phyloP scores from a whole-genome alignment of 2,113 vertebrate genomes.

The Ceyx melanurus region DNA sequence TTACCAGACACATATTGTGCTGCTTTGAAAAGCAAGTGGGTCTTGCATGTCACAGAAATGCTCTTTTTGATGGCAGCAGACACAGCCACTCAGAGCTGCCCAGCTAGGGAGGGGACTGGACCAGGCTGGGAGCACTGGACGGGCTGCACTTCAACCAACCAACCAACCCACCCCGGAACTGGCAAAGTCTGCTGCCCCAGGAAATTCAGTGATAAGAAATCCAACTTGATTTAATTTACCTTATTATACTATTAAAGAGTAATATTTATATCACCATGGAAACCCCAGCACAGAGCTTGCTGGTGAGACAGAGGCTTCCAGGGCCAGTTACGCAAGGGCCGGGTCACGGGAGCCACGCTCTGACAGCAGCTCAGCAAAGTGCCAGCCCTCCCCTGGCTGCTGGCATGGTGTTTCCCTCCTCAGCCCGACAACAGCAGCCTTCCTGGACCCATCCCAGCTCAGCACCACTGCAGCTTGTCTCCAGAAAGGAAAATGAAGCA shows the following conservation, averaged over 20 bases:
- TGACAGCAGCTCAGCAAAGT: neutral
- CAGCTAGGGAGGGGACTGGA: neutral
- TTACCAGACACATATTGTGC: neutral
- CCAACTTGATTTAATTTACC: conserved; percentile 48
- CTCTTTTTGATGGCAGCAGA: neutral
- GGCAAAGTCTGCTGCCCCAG: neutral
- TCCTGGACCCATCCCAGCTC: neutral
- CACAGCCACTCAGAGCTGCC: neutral
- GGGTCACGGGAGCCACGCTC: neutral
- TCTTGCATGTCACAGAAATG: neutral
- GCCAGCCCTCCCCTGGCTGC: rapidly evolving
- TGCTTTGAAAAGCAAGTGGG: neutral
- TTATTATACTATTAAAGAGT: neutral
- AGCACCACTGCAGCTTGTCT: neutral
- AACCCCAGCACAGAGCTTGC: conserved; percentile 9
- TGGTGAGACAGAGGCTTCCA: neutral
- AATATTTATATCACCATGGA: conserved; percentile 59
- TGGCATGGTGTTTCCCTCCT: neutral
- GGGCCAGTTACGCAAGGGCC: conserved; percentile 12
- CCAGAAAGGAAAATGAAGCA: neutral
- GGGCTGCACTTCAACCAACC: too few relatives aligned
- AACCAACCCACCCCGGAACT: neutral
- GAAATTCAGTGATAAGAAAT: conserved; percentile 6
- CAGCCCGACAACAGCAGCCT: neutral
- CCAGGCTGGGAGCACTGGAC: neutral